Evolutionary conservation across 2,888 invertebrate species (phyloP).

Genomic region (Stenchaetothrips biformis): DNA sequence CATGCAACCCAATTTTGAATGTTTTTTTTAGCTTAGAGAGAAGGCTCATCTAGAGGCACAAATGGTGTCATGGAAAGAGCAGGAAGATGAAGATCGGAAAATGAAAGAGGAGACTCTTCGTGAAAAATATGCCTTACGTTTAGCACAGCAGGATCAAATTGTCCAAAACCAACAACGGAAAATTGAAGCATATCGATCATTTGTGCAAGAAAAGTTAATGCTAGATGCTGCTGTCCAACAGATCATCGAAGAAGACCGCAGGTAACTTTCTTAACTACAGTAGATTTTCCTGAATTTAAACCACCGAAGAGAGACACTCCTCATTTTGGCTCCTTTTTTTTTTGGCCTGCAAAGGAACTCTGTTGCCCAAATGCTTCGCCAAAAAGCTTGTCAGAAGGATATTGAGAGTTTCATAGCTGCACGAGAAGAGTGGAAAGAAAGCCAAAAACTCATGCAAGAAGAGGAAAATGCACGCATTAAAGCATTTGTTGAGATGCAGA

Average conservation of each 20-base stretch:
- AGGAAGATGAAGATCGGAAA: not conserved
- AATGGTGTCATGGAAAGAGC: slow-evolving; percentile 5
- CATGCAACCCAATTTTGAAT: not conserved
- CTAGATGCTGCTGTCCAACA: slow-evolving; percentile 8
- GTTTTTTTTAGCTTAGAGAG: not conserved
- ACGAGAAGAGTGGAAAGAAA: slow-evolving; percentile 1
- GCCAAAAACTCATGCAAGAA: not conserved
- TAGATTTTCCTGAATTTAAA: not conserved
- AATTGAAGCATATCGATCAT: not conserved
- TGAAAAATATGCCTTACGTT: not conserved
- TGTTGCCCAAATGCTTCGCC: not conserved
- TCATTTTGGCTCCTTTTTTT: not conserved
- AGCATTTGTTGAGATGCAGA: slow-evolving; percentile 14
- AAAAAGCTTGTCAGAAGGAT: slow-evolving; percentile 6
- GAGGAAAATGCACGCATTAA: not conserved
- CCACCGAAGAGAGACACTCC: not conserved
- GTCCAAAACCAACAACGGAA: not conserved
- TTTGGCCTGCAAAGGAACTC: not conserved
- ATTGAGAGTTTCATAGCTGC: not conserved
- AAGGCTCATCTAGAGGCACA: slow-evolving; percentile 6
- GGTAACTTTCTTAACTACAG: not conserved
- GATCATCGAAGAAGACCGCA: not conserved
- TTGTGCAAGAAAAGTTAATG: slow-evolving; percentile 12
- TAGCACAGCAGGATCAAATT: slow-evolving; percentile 3
- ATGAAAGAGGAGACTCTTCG: not conserved